These are phyloP conservation scores for Mus spicilegus DNA, from an alignment of 2,113 vertebrate genomes.

Conservation along the genomic window DNA sequence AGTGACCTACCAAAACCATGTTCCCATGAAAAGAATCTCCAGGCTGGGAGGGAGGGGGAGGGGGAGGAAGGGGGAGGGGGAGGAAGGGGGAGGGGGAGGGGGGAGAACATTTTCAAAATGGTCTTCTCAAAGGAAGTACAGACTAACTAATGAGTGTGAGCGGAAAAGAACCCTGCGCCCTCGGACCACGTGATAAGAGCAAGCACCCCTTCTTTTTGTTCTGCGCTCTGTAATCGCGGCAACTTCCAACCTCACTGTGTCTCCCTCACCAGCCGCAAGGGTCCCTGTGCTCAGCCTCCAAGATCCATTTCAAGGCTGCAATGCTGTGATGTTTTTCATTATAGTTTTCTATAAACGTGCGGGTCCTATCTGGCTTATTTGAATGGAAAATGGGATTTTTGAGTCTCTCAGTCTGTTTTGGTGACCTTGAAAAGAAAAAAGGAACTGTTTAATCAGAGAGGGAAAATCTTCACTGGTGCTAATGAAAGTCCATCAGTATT, in stretches of 20 bases:
- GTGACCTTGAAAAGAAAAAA: slow-evolving; percentile 34
- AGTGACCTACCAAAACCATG: slow-evolving; percentile 8
- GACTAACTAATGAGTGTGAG: no score
- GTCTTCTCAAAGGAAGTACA: background rate
- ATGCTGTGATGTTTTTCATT: background rate
- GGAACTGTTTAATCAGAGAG: slow-evolving; percentile 38
- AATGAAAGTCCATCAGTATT: background rate
- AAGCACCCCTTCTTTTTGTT: background rate
- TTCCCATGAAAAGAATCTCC: slow-evolving; percentile 24
- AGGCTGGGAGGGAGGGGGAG: background rate
- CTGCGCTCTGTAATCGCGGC: background rate
- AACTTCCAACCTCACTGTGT: background rate
- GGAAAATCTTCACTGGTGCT: slow-evolving; percentile 48
- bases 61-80: no score
- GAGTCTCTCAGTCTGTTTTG: background rate
- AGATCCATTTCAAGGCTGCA: background rate
- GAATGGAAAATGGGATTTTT: slow-evolving; percentile 19
- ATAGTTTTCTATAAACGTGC: background rate
- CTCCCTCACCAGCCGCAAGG: background rate
- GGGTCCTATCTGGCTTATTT: background rate
- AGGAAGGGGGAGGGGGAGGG: background rate
- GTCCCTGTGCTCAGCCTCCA: background rate
- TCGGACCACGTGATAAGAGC: background rate
- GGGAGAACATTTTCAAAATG: background rate
- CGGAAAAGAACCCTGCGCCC: background rate